Percentiles rank a stretch among this genome's conserved stretches.
These are phyloP conservation scores for Corvus cornix DNA, from an alignment of 2,113 vertebrate genomes.

Conservation along the genomic window DNA sequence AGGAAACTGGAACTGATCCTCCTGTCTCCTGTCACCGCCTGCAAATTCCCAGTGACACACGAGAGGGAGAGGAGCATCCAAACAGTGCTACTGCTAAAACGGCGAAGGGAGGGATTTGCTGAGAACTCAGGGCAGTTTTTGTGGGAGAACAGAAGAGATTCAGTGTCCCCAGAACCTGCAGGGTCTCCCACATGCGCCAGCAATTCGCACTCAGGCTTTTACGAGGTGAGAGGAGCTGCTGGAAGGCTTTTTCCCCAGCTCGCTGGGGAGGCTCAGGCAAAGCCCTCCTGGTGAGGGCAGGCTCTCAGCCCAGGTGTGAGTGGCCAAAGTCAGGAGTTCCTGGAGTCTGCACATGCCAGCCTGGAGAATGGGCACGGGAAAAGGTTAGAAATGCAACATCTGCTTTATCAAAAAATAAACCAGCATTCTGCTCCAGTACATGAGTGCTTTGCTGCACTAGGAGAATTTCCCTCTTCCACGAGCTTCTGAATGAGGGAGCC, in stretches of 20 bases:
- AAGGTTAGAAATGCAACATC: not conserved
- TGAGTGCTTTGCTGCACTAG: not conserved
- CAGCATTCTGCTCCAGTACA: not conserved
- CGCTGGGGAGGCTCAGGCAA: not conserved
- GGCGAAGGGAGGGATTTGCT: not conserved
- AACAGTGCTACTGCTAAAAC: not conserved
- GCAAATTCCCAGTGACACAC: not conserved
- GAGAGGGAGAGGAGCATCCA: not conserved
- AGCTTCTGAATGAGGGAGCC: not conserved
- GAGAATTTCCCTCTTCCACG: not conserved
- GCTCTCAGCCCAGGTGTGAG: not conserved
- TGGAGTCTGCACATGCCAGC: not conserved
- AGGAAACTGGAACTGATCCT: not conserved
- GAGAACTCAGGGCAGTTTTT: not conserved
- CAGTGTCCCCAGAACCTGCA: not conserved
- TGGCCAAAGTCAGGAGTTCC: not conserved
- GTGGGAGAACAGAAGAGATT: not conserved
- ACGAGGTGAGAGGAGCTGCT: conserved; percentile 44
- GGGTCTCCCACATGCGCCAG: not conserved
- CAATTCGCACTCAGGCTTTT: conserved; percentile 20
- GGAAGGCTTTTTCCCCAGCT: conserved; percentile 24
- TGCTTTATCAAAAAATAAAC: not conserved
- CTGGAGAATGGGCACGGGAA: not conserved
- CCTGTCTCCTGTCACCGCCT: not conserved
- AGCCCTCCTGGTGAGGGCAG: not conserved